phyloP scores from a whole-genome alignment of 2,888 invertebrate genomes.

The Drosophila vallismaia region DNA sequence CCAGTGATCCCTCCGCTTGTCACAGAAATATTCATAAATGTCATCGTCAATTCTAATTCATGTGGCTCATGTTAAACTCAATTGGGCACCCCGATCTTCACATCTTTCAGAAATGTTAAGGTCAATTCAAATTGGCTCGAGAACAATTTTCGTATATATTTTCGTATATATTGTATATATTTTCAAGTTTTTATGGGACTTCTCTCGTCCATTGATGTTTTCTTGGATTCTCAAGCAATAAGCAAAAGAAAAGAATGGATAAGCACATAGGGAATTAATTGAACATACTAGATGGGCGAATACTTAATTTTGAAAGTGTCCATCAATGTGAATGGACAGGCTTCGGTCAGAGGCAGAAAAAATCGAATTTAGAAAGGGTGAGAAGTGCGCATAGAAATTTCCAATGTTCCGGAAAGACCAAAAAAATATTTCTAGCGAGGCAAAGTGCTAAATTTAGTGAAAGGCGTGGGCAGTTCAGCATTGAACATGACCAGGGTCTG shows the following conservation, averaged over 20 bases:
- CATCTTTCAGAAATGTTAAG: slow-evolving; percentile 53
- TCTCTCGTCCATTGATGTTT: slow-evolving; percentile 6
- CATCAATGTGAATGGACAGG: slow-evolving; percentile 27
- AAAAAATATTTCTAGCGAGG: slow-evolving; percentile 38
- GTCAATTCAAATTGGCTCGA: slow-evolving; percentile 70
- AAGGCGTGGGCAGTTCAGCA: slow-evolving; percentile 69
- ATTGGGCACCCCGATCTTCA: slow-evolving; percentile 58
- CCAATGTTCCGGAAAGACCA: slow-evolving; percentile 47
- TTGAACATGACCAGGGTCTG: slow-evolving; percentile 75
- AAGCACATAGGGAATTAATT: slow-evolving; percentile 11
- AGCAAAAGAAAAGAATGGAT: no score
- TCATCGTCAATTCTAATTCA: slow-evolving; percentile 67
- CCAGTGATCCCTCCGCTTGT: slow-evolving; percentile 31
- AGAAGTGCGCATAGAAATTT: slow-evolving; percentile 40
- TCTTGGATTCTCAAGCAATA: neutral
- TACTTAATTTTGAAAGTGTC: slow-evolving; percentile 50
- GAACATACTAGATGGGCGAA: slow-evolving; percentile 26
- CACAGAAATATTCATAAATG: slow-evolving; percentile 70
- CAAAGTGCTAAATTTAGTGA: slow-evolving; percentile 69
- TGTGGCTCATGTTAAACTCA: slow-evolving; percentile 46
- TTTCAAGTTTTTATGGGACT: slow-evolving; percentile 10
- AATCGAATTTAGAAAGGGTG: slow-evolving; percentile 8
- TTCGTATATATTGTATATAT: neutral
- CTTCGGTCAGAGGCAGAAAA: neutral
- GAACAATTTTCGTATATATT: slow-evolving; percentile 38